A percentile compares a stretch with the other conserved stretches of the same genome.
phyloP scores from a whole-genome alignment of 2,888 invertebrate genomes.

The Andrena dorsata region DNA sequence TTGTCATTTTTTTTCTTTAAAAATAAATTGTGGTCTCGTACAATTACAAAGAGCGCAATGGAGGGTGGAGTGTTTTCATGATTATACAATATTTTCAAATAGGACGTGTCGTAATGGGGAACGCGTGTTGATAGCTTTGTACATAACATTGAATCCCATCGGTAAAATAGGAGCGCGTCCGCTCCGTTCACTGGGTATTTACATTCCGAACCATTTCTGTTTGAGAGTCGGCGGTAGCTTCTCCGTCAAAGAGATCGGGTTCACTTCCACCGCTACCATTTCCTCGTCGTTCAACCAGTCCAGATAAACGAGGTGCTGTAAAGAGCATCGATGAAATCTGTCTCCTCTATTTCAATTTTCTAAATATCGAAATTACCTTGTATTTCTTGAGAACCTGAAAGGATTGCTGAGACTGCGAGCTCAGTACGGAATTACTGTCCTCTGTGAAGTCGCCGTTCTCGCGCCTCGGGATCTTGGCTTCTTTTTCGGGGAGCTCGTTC shows the following conservation, averaged over 20 bases:
- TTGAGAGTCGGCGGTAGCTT: constrained; percentile 90
- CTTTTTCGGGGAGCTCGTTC: constrained; percentile 83
- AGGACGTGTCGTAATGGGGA: neutral
- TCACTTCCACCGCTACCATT: constrained; percentile 91
- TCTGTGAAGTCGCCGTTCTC: constrained; percentile 81
- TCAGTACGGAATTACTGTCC: constrained; percentile 79
- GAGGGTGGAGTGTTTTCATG: neutral
- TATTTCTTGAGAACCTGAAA: constrained; percentile 86
- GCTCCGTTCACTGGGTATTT: constrained; percentile 49
- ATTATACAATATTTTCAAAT: constrained; percentile 13
- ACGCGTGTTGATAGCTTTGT: constrained; percentile 31
- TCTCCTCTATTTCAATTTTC: constrained; percentile 76
- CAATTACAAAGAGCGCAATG: constrained; percentile 18
- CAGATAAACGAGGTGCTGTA: constrained; percentile 91
- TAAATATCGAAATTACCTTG: constrained; percentile 83
- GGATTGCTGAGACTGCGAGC: constrained; percentile 79
- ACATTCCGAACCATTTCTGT: constrained; percentile 88
- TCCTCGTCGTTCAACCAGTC: constrained; percentile 90
- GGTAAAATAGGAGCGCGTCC: neutral
- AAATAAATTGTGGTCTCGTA: constrained; percentile 29
- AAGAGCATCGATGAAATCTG: constrained; percentile 72
- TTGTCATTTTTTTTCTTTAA: constrained; percentile 36
- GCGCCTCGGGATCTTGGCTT: constrained; percentile 84
- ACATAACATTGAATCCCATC: constrained; percentile 23
- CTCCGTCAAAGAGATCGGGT: constrained; percentile 89